A percentile compares a stretch with the other conserved stretches of the same genome.
Conservation (phyloP, 1,140 invertebrate species). For the Marisa cornuarietis region DNA sequence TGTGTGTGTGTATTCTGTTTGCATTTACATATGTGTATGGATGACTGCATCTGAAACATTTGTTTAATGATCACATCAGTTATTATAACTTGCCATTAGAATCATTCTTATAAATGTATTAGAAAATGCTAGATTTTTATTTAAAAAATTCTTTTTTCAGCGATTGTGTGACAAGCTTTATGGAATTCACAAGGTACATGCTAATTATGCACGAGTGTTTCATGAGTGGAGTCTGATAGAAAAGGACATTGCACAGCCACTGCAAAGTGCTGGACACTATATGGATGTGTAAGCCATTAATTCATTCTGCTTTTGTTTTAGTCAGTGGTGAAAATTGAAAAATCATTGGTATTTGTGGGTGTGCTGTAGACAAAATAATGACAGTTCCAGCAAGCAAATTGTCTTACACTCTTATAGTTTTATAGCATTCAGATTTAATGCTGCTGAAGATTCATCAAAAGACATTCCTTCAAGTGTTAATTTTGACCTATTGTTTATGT, state of each 20-base stretch:
- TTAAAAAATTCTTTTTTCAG: constrained; percentile 36
- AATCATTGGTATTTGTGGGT: too few relatives aligned
- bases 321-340: neutral
- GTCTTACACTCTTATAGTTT: neutral
- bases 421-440: neutral
- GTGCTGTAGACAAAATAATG: too few relatives aligned
- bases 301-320: neutral
- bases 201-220: constrained; percentile 83
- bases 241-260: constrained; percentile 80
- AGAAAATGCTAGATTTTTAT: neutral
- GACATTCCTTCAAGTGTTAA: neutral
- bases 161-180: constrained; percentile 80
- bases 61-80: too few relatives aligned
- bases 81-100: too few relatives aligned
- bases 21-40: too few relatives aligned
- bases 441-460: neutral
- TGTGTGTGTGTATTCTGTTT: too few relatives aligned
- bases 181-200: constrained; percentile 82
- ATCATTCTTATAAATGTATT: neutral
- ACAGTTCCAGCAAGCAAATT: too few relatives aligned
- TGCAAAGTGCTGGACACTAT: constrained; percentile 76
- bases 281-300: constrained; percentile 74
- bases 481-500: neutral
- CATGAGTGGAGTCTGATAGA: constrained; percentile 88
- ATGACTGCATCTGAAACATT: too few relatives aligned